Conservation (phyloP, 1,140 invertebrate species). For the Phthorimaea operculella region DNA sequence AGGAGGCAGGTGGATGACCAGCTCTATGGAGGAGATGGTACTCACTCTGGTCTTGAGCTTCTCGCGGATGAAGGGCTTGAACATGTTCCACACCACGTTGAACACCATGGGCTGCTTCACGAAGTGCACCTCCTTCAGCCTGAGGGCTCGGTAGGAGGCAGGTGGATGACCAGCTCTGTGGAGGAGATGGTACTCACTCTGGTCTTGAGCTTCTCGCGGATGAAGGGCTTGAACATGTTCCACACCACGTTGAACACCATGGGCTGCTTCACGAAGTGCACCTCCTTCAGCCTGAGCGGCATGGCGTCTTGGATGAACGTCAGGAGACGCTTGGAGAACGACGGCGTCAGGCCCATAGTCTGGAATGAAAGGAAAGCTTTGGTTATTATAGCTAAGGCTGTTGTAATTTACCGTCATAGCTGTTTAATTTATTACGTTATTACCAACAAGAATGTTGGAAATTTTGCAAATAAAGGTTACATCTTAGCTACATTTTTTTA, state of each 20-base stretch:
- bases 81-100: constrained; percentile 87
- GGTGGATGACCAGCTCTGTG: too few relatives aligned
- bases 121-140: constrained; percentile 91
- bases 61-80: constrained; percentile 88
- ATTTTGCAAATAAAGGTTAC: too few relatives aligned
- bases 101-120: constrained; percentile 91
- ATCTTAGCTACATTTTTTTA: constrained; percentile 1
- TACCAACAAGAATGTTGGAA: too few relatives aligned
- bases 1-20: too few relatives aligned
- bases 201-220: constrained; percentile 83
- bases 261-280: constrained; percentile 91
- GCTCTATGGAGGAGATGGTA: too few relatives aligned
- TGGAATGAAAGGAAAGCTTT: constrained; percentile 21
- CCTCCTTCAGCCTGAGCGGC: constrained; percentile 87
- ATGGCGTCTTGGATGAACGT: constrained; percentile 89
- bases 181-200: constrained; percentile 71
- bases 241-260: constrained; percentile 90
- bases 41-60: constrained; percentile 85
- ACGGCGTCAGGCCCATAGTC: constrained; percentile 75
- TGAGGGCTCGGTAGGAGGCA: too few relatives aligned
- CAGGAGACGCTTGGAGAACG: constrained; percentile 79
- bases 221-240: constrained; percentile 88
- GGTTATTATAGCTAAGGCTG: too few relatives aligned
- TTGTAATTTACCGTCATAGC: too few relatives aligned
- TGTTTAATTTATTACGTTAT: too few relatives aligned